Evolutionary conservation across 2,888 invertebrate genomes (phyloP).

Genomic region (Pomacea canaliculata): DNA sequence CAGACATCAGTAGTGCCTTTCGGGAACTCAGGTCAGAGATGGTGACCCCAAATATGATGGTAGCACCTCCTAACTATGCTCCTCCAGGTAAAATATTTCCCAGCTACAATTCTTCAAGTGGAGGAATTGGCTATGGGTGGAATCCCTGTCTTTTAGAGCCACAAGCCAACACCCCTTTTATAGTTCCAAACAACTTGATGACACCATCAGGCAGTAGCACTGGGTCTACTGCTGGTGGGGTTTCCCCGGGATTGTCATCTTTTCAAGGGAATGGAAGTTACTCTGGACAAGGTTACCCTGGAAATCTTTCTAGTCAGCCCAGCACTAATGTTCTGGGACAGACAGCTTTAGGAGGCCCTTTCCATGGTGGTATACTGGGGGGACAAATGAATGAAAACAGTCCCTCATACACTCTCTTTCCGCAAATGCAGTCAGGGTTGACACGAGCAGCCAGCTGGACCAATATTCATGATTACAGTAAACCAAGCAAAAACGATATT

Average conservation of each 20-base stretch:
- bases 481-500: not conserved
- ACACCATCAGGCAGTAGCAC: not conserved
- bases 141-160: slow-evolving; percentile 32
- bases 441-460: slow-evolving; percentile 17
- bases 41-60: not conserved
- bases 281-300: slow-evolving; percentile 15
- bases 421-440: not conserved
- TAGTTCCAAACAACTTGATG: not conserved
- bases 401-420: not conserved
- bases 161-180: not conserved
- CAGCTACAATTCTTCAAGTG: slow-evolving; percentile 15
- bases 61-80: not conserved
- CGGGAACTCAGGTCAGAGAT: slow-evolving; percentile 35
- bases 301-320: slow-evolving; percentile 2
- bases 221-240: not conserved
- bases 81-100: slow-evolving; percentile 8
- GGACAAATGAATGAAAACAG: not conserved
- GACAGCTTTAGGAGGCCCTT: slow-evolving; percentile 9
- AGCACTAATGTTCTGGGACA: not conserved
- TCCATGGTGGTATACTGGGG: slow-evolving; percentile 5
- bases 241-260: not conserved
- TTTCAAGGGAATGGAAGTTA: not conserved
- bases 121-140: slow-evolving; percentile 43
- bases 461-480: slow-evolving; percentile 1
- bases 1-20: slow-evolving; percentile 58